Evolutionary conservation across 2,113 vertebrate species (phyloP), one percentile per base, ranked within the genome.

Genomic region (Platichthys flesus): DNA sequence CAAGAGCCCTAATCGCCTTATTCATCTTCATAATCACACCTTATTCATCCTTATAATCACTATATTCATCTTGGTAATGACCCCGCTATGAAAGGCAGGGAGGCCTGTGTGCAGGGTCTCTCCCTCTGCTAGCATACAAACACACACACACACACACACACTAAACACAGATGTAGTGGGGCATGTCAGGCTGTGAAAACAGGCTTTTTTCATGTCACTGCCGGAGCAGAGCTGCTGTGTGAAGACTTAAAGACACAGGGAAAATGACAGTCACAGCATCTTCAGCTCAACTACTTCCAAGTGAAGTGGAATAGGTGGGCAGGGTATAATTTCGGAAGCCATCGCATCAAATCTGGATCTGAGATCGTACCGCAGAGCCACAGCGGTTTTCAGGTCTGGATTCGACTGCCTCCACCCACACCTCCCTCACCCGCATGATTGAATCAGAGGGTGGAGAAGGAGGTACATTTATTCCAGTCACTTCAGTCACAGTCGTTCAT

Each of bases 11-110:
- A 92, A 93, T 92, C 86, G 74, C 74, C 86, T 74, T 85, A 90
- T 92, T 88, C 87, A 88, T 93, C 89, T 89, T 89, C 85, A 91
- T 91, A 93, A 89, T 93, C 90, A 88, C 84, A 87, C 78, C 83
- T 78, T 87, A 89, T 89, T 91, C 88, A 89, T 90, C 86, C 71
- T 79, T 76, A 81, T 93, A 89, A 93, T 89, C 89, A 86, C 74
- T 71, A 64, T 86, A 90, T 92, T 90, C 90, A 88, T 93, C 91
- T 90, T 87, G 65, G 83, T 93, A 90, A 92, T 80, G 83, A 88
- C 86, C 85, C 84, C 18, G 71, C 47, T 35, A 49, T 79, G 71
- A 49, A 81, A 81, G 71, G 73, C 73, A 74, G 79, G 73, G 71
- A 76, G 74, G 71, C 78, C 80, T 71, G 31, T 23, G 15, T 28